Conservation (phyloP, 2,797 vertebrate species). For the Macropus fuliginosus region DNA sequence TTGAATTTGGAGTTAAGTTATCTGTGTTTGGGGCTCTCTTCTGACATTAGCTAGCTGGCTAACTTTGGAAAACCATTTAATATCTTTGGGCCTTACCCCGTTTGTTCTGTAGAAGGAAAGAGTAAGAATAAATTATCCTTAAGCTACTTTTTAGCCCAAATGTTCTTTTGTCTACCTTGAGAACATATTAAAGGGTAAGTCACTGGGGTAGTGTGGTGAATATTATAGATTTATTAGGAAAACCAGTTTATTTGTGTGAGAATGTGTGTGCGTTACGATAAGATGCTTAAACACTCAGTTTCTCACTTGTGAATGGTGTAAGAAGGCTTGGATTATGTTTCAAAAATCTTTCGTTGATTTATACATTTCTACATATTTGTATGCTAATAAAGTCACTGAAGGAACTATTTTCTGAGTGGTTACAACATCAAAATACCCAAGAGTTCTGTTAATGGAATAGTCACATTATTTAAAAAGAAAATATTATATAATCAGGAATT, state of each 20-base stretch:
- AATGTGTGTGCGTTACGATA: conserved; percentile 20
- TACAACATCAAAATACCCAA: neutral
- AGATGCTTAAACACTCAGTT: neutral
- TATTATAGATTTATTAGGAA: conserved; percentile 28
- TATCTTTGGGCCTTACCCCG: neutral
- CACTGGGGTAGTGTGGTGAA: neutral
- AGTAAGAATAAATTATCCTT: neutral
- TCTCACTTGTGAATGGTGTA: conserved; percentile 6
- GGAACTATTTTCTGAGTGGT: conserved; percentile 40
- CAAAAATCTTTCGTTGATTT: conserved; percentile 14
- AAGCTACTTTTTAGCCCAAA: neutral
- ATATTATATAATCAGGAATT: conserved; percentile 25
- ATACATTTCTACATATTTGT: neutral
- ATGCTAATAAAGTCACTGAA: conserved; percentile 7
- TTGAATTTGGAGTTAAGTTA: conserved; percentile 22
- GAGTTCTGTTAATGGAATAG: neutral
- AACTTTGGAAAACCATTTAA: conserved; percentile 31
- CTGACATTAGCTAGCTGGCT: neutral
- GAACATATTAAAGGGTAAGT: conserved; percentile 8
- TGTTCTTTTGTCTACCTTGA: neutral
- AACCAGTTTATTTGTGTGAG: neutral
- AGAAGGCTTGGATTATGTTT: neutral
- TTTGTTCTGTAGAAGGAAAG: conserved; percentile 27
- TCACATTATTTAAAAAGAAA: conserved; percentile 27
- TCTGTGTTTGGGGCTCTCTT: conserved; percentile 15